Base-by-base conservation (phyloP, 2,797 vertebrate species). In the Cichlasoma orientale region DNA sequence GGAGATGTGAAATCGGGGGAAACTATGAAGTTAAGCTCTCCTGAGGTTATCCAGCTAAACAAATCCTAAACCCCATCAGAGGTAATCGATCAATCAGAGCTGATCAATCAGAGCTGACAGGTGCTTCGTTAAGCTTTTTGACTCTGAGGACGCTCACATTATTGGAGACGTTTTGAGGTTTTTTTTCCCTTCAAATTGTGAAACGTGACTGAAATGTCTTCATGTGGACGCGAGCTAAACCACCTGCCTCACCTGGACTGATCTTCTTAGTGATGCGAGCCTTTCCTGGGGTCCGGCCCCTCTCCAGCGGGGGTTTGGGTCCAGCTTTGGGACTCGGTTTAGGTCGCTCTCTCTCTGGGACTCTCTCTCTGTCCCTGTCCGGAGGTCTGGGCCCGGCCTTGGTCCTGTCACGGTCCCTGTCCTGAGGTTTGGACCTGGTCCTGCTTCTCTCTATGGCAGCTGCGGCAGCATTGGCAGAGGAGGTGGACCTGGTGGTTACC, bases 211-310 rank as follows among this genome's bases (percentile, higher is more conserved):
- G 36, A 38, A 38, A 38, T 4, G 38, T 36, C 36, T 36, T 11
- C 36, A 36, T 13, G 38, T 41, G 3, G 12, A 41, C 4, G 3
- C 13, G 38, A 41, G 38, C 12, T 41, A 12, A 41, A 13, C 12
- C 12, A 41, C 38, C 38, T 21, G 57, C 80, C 89, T 92, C 85
- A 95, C 95, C 95, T 83, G 93, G 89, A 59, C 79, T 92, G 90
- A 94, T 89, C 91, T 97, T 98, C 90, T 97, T 98, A 69, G 91
- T 83, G 7, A 90, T 79, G 82, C 96, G 95, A 27, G 89, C 71
- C 93, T 97, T 98, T 56, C 94, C 93, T 59, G 90, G 91, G 57
- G 90, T 55, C 88, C 96, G 95, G 79, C 90, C 88, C 82, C 96
- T 96, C 56, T 96, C 96, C n/a, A 88, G 90, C 2, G 81, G 57